A percentile compares a stretch with the other conserved stretches of the same genome.
Evolutionary conservation across 2,113 vertebrate species (phyloP).

Genomic region (Caloenas nicobarica): DNA sequence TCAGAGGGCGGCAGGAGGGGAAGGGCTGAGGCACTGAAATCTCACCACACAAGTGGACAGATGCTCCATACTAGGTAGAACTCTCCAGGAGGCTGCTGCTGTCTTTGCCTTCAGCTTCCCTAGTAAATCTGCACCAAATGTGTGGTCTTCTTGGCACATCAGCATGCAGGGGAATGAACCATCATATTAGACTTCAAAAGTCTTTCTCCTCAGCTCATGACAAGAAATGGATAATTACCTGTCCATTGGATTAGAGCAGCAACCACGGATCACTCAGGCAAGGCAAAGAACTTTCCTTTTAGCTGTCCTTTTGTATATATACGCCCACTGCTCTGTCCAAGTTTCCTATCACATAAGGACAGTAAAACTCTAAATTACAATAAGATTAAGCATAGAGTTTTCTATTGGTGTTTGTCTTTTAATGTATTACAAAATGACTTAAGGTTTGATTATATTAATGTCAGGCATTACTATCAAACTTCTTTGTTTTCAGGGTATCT

Average conservation of each 20-base stretch:
- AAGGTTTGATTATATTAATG: background rate
- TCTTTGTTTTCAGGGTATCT: background rate
- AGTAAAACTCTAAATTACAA: background rate
- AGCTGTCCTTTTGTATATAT: background rate
- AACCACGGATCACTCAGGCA: background rate
- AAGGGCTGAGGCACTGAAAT: background rate
- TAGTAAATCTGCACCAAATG: rapidly evolving
- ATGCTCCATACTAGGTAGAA: background rate
- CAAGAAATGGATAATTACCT: background rate
- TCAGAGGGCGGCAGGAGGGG: rapidly evolving
- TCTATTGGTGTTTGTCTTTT: background rate
- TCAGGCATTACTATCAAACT: background rate
- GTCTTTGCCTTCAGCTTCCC: background rate
- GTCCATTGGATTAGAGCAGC: background rate
- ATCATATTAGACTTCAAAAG: background rate
- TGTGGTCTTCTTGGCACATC: background rate
- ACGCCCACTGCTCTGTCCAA: background rate
- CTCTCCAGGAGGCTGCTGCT: background rate
- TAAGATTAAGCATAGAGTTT: background rate
- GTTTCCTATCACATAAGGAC: background rate
- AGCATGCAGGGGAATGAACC: background rate
- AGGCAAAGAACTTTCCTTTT: background rate
- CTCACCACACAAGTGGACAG: background rate
- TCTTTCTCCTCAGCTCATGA: background rate
- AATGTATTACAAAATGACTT: background rate